These are phyloP conservation scores for Jacana jacana DNA, from an alignment of 2,113 vertebrate species.

Conservation along the genomic window DNA sequence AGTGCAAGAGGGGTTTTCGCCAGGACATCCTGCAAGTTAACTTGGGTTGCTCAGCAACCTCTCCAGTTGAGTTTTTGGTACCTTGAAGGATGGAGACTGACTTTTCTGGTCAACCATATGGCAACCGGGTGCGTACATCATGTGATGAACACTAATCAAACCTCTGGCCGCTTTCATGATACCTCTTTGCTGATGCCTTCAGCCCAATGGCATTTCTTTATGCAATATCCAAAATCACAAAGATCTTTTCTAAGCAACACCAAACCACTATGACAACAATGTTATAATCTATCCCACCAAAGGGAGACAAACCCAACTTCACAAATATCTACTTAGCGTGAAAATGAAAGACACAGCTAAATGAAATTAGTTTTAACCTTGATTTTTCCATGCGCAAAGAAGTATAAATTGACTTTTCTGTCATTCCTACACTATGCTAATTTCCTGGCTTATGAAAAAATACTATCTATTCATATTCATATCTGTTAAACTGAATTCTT, in stretches of 20 bases:
- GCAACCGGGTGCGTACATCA: background rate
- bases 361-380: background rate
- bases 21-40: rapidly evolving
- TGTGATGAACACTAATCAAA: background rate
- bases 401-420: background rate
- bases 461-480: background rate
- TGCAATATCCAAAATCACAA: background rate
- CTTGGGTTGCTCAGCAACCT: background rate
- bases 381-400: background rate
- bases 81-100: background rate
- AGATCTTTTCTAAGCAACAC: background rate
- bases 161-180: rapidly evolving
- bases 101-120: rapidly evolving
- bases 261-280: background rate
- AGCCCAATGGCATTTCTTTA: background rate
- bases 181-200: background rate
- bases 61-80: background rate
- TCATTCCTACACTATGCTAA: background rate
- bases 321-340: background rate
- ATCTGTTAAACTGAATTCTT: background rate
- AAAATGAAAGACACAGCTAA: background rate
- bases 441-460: background rate
- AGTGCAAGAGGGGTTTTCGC: background rate
- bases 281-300: background rate
- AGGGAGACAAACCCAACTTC: background rate